A percentile compares a stretch with the other conserved stretches of the same genome.
phyloP scores from a whole-genome alignment of 2,797 vertebrate genomes.

The Telmatherina bonti region DNA sequence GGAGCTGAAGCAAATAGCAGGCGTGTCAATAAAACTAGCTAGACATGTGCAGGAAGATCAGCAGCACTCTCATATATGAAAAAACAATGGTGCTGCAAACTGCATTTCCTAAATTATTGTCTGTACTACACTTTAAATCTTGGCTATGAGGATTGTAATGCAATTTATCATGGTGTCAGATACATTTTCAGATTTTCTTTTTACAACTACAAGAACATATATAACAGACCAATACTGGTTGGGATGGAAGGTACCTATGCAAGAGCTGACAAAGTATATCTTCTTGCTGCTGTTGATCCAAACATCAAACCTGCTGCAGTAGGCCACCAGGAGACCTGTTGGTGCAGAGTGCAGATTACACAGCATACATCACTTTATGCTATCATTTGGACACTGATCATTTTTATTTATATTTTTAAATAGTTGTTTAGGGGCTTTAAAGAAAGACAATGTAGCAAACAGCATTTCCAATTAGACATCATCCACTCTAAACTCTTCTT shows the following conservation, averaged over 20 bases:
- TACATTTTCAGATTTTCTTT: neutral
- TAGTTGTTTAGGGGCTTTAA: neutral
- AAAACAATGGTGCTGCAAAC: neutral
- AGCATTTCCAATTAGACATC: neutral
- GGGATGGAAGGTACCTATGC: constrained; percentile 83
- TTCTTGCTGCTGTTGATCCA: constrained; percentile 86
- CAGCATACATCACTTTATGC: neutral
- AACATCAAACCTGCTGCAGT: constrained; percentile 96
- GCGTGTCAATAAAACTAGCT: neutral
- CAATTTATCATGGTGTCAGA: neutral
- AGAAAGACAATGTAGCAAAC: too few species aligned
- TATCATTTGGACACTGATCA: neutral
- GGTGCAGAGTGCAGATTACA: constrained; percentile 11
- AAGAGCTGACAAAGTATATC: constrained; percentile 90
- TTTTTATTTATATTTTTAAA: neutral
- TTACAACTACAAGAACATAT: neutral
- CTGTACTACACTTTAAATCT: neutral
- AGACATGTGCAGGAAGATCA: neutral
- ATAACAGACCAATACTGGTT: neutral
- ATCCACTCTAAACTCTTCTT: too few species aligned
- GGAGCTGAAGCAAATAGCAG: neutral
- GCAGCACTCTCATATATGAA: neutral
- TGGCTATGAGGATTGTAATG: neutral
- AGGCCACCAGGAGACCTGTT: constrained; percentile 93
- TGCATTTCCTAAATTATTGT: neutral